Evolutionary conservation across 37 sponge, comb jelly and placozoan species (phyloP).

Genomic region (Eunapius fragilis): DNA sequence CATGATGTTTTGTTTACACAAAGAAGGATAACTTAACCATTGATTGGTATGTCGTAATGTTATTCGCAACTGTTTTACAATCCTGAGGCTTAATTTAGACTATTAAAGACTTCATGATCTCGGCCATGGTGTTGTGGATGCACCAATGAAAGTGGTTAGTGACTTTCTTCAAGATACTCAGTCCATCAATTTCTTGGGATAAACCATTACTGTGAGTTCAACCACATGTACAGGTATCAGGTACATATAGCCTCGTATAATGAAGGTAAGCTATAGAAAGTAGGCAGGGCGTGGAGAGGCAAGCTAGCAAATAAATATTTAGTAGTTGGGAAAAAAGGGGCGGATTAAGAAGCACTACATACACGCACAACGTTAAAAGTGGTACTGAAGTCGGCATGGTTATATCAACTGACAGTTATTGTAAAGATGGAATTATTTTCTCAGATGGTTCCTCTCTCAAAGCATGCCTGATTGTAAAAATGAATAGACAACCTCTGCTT

Average conservation of each 20-base stretch:
- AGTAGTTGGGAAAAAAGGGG: too few relatives aligned
- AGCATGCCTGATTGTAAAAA: neutral
- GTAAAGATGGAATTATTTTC: neutral
- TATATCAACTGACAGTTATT: neutral
- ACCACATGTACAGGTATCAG: too few relatives aligned
- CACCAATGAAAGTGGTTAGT: constrained; percentile 7
- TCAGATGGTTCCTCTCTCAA: too few relatives aligned
- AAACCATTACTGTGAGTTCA: constrained; percentile 9
- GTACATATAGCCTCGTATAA: neutral
- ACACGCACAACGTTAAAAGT: neutral
- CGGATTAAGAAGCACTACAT: too few relatives aligned
- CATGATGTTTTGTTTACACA: constrained; percentile 60
- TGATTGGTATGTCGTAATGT: constrained; percentile 11
- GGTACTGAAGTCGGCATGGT: neutral
- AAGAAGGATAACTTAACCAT: constrained; percentile 35
- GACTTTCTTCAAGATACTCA: constrained; percentile 6
- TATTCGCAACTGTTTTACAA: neutral
- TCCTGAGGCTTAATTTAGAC: too few relatives aligned
- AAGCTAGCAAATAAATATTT: too few relatives aligned
- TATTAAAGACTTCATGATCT: neutral
- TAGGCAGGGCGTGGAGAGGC: too few relatives aligned
- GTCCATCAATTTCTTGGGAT: constrained; percentile 6
- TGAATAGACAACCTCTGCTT: constrained; percentile 17
- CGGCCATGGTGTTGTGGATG: constrained; percentile 34
- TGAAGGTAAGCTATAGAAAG: too few relatives aligned